Percentiles rank a stretch among this genome's conserved stretches.
Evolutionary conservation across 1,140 invertebrate genomes (phyloP).

Genomic region (Drosophila baimaii): DNA sequence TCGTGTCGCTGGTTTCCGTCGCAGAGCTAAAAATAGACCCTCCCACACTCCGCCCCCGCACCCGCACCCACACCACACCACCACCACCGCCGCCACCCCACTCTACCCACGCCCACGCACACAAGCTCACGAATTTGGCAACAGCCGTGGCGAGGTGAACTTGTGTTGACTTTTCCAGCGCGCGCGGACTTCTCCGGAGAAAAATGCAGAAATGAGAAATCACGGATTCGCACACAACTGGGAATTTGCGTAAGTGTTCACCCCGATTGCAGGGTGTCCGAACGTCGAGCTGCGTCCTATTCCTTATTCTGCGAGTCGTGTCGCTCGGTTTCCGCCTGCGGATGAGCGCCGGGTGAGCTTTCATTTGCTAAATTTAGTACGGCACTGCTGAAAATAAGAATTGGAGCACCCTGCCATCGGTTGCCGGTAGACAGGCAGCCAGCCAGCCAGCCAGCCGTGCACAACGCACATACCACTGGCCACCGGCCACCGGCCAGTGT

Average conservation of each 20-base stretch:
- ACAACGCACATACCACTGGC: constrained; percentile 7
- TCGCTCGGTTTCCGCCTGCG: constrained; percentile 5
- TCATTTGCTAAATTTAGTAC: constrained; percentile 73
- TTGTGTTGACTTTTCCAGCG: constrained; percentile 52
- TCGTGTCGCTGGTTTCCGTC: constrained; percentile 40
- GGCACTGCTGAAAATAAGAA: constrained; percentile 76
- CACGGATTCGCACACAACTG: constrained; percentile 21
- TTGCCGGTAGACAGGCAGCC: constrained; percentile 38
- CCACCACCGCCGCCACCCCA: constrained; percentile 9
- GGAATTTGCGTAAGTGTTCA: constrained; percentile 45
- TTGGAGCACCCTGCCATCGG: constrained; percentile 71
- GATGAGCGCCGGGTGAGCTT: constrained; percentile 44
- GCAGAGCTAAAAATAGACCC: constrained; percentile 45
- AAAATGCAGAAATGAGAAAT: constrained; percentile 51
- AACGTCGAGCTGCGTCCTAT: neutral
- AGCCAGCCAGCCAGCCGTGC: neutral
- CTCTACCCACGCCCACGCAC: constrained; percentile 13
- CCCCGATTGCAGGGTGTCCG: neutral
- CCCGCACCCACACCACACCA: no score
- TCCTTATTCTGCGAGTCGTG: neutral
- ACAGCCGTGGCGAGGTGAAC: constrained; percentile 37
- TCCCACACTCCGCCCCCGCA: constrained; percentile 17
- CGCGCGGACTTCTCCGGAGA: constrained; percentile 33
- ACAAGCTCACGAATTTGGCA: constrained; percentile 35
- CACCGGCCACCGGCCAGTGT: constrained; percentile 10